Evolutionary conservation across 2,113 vertebrate species (phyloP).

Genomic region (Paradisaea rubra): DNA sequence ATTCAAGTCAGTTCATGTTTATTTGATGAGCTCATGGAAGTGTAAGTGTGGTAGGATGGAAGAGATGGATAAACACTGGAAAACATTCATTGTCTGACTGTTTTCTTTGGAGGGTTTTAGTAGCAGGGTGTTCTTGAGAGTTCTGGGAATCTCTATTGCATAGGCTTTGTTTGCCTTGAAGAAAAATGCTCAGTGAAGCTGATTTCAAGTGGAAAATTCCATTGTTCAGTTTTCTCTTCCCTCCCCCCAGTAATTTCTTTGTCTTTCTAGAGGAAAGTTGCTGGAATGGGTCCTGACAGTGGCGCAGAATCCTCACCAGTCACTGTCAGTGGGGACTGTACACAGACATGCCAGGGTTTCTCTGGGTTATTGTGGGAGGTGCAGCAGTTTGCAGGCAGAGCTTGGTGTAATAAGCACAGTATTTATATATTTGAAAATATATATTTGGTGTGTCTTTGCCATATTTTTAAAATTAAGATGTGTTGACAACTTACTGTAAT

Average conservation of each 20-base stretch:
- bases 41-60: background rate
- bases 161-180: slow-evolving; percentile 25
- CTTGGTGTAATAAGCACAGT: background rate
- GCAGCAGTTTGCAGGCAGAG: background rate
- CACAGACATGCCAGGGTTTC: background rate
- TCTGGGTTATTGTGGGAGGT: background rate
- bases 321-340: background rate
- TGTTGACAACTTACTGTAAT: background rate
- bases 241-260: background rate
- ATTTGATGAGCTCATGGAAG: slow-evolving; percentile 41
- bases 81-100: slow-evolving; percentile 25
- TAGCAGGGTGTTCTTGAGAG: background rate
- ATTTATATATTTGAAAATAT: background rate
- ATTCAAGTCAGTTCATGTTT: slow-evolving; percentile 34
- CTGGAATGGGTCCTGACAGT: background rate
- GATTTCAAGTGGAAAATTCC: slow-evolving; percentile 51
- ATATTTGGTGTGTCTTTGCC: background rate
- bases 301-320: background rate
- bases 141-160: slow-evolving; percentile 11
- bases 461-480: background rate
- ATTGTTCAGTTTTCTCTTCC: background rate
- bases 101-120: slow-evolving; percentile 43
- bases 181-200: background rate
- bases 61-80: slow-evolving; percentile 4
- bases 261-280: slow-evolving; percentile 25